Base-by-base conservation (phyloP, 2,113 vertebrate species). In the Tympanuchus pallidicinctus region DNA sequence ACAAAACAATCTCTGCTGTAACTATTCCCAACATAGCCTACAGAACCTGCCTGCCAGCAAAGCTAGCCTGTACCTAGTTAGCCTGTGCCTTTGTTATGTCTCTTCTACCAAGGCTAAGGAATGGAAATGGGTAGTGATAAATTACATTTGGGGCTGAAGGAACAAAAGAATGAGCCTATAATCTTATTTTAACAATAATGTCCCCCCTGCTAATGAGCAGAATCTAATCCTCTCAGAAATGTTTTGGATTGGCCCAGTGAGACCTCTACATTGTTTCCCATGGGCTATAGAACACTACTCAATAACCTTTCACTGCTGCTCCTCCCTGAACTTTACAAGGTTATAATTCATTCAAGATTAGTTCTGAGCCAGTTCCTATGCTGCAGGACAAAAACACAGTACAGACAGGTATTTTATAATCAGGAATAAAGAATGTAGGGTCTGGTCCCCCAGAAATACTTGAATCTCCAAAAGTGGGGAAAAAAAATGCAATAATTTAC, bases 11-110 rank as follows among this genome's bases (percentile, higher is more conserved):
- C 30, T 65, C 32, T 73, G 6, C 56, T 80, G 21, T 70, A 75
- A 52, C 86, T 92, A 71, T 66, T 80, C 21, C 75, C 63, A 52
- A 30, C 16, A 34, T 22, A 67, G 25, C 73, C 28, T 86, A 9
- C 86, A 77, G 71, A 91, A 22, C n/a, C 54, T 82, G 18, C 32
- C 40, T 83, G 32, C 54, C 84, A 86, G 61, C 38, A 78, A 80
- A 82, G 21, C 36, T 77, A 54, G 27, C 27, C 27, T 54, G 52
- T 94, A 66, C 32, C 24, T 17, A 82, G 60, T 70, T 75, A 70
- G 56, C 32, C 45, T 81, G 10, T 54, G 42, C 14, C 17, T 74
- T 64, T 73, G 13, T 48, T 91, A 30, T 34, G 8, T 6, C 22
- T 61, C 76, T 11, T 47, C 9, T 61, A 70, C 6, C 30, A 48